These are phyloP conservation scores for Calosoma granatense DNA, from an alignment of 1,140 invertebrate genomes.

Conservation along the genomic window DNA sequence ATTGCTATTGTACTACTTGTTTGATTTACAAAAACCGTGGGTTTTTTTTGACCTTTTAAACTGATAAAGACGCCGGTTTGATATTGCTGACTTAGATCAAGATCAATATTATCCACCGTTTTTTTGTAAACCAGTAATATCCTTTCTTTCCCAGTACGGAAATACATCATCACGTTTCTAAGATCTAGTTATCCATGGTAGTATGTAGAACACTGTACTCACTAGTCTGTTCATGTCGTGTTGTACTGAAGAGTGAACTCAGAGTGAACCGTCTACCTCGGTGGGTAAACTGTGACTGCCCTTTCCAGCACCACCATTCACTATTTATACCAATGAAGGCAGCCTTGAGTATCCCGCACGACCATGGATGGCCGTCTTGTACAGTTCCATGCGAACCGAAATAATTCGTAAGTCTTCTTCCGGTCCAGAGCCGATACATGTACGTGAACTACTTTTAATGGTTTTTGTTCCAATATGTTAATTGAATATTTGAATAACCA, in stretches of 20 bases:
- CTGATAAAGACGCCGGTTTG: background rate
- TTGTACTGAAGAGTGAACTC: background rate
- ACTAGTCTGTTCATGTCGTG: background rate
- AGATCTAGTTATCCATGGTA: background rate
- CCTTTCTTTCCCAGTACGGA: background rate
- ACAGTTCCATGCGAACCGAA: too few relatives aligned
- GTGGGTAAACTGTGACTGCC: background rate
- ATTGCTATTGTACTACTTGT: too few relatives aligned
- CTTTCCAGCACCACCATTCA: background rate
- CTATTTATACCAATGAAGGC: background rate
- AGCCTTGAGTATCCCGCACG: background rate
- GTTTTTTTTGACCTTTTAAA: background rate
- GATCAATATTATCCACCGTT: background rate
- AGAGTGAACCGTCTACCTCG: background rate
- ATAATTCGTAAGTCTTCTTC: too few relatives aligned
- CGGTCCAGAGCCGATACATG: too few relatives aligned
- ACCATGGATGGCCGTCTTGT: background rate
- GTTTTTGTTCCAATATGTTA: too few relatives aligned
- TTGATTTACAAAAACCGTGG: too few relatives aligned
- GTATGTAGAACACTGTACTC: background rate
- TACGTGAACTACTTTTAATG: too few relatives aligned
- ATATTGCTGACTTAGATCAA: background rate
- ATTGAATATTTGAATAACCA: too few relatives aligned
- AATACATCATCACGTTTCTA: too few relatives aligned
- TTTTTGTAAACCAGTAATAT: background rate